Percentiles rank a stretch among this genome's conserved stretches.
Conservation (phyloP, 2,797 vertebrate species). For the Phataginus tetradactyla region DNA sequence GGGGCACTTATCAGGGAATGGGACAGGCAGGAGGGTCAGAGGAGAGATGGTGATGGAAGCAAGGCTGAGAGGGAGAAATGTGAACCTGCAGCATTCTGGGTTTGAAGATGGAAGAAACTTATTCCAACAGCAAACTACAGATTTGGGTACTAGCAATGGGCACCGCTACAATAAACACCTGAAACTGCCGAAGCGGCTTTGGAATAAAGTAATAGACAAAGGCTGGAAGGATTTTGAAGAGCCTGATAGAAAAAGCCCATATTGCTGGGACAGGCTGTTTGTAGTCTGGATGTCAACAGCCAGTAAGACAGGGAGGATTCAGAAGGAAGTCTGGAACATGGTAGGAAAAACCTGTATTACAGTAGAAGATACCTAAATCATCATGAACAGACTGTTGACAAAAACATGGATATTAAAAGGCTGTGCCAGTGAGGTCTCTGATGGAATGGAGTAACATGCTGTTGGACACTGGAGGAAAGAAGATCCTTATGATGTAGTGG, state of each 20-base stretch:
- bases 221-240: background rate
- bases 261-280: background rate
- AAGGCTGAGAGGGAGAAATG: background rate
- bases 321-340: background rate
- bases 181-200: background rate
- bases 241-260: background rate
- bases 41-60: background rate
- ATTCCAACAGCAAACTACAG: background rate
- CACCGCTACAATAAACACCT: background rate
- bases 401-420: background rate
- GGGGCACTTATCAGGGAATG: background rate
- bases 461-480: background rate
- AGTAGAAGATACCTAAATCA: background rate
- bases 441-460: background rate
- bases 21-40: background rate
- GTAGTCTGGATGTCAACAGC: background rate
- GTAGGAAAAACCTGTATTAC: too few relatives aligned
- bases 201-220: background rate
- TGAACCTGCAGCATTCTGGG: background rate
- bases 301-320: background rate
- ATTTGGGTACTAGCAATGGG: too few relatives aligned
- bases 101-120: background rate
- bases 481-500: background rate
- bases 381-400: background rate
- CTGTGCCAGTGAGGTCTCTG: background rate